Base-by-base conservation (phyloP, 2,888 invertebrate species). In the Stenoptilia bipunctidactyla region DNA sequence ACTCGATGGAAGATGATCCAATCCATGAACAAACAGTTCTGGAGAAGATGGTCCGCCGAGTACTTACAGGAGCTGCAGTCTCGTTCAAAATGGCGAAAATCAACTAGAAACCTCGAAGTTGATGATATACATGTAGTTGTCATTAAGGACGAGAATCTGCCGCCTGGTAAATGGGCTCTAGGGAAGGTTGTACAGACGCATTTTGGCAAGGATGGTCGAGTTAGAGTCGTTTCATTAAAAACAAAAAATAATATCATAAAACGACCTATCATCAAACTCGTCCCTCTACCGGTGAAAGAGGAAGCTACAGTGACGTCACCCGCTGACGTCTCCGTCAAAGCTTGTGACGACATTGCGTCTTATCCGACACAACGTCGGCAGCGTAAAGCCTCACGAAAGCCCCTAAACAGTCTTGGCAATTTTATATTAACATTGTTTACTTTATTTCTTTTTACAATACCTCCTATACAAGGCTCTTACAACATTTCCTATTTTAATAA, bases 181-280 rank as follows among this genome's bases (percentile, higher is more conserved):
- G 37, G 37, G 1, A n/a, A 25, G 4, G 10, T 37, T 13, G 13
- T 12, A 1, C 25, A 37, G 27, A 9, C 27, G 3, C 38, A 38
- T 15, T 30, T 30, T 15, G 34, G 34, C 8, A 13, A 34, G 9
- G 34, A 34, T 13, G 34, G 34, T 8, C 13, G 8, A 13, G 13
- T 38, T 6, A 2, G 38, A n/a, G 38, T 38, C 1, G 38, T 38
- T 10, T 30, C 38, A 15, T 6, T 38, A 10, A 38, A 38, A 38
- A 38, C 38, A 12, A 27, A 30, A 30, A 27, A 38, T 15, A 15
- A 12, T 9, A 25, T 35, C 1, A 4, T 39, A 8, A 39, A 35
- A 14, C 2, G 39, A 13, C 39, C 39, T 13, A 35, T 39, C 5
- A 35, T 6, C 9, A 39, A 39, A 39, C 13, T 39, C n/a, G 10